Evolutionary conservation across 2,113 vertebrate genomes (phyloP).

Genomic region (Fulica atra): DNA sequence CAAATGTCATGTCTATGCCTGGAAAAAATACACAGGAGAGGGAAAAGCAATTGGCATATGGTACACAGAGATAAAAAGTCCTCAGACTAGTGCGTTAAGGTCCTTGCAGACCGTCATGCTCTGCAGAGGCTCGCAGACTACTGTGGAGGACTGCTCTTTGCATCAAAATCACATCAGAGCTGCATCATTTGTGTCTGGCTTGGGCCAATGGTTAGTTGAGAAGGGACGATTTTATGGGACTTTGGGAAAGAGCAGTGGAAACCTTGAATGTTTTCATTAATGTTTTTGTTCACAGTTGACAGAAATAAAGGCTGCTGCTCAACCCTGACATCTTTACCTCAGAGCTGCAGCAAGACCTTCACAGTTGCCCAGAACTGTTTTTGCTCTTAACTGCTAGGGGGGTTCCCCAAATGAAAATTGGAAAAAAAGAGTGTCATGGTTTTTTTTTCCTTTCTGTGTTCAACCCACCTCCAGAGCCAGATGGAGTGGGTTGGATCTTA

Average conservation of each 20-base stretch:
- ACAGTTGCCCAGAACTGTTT: neutral
- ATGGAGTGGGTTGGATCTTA: conserved; percentile 5
- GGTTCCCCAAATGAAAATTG: neutral
- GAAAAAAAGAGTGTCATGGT: neutral
- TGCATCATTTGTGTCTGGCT: neutral
- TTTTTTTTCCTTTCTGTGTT: neutral
- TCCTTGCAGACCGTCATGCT: neutral
- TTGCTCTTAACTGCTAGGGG: neutral
- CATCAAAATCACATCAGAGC: neutral
- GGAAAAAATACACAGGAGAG: neutral
- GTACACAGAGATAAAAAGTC: conserved; percentile 6
- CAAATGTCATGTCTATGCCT: neutral
- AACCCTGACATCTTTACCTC: neutral
- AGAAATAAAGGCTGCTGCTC: neutral
- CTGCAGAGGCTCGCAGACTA: neutral
- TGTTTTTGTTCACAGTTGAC: neutral
- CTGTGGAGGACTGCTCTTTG: neutral
- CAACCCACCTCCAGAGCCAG: neutral
- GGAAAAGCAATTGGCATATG: neutral
- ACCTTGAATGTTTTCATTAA: neutral
- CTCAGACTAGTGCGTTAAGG: neutral
- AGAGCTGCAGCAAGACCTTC: neutral
- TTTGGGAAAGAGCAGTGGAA: neutral
- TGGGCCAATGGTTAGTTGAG: neutral
- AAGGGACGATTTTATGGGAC: neutral